phyloP scores from a whole-genome alignment of 2,113 vertebrate genomes.

The Drymodes brunneopygia region DNA sequence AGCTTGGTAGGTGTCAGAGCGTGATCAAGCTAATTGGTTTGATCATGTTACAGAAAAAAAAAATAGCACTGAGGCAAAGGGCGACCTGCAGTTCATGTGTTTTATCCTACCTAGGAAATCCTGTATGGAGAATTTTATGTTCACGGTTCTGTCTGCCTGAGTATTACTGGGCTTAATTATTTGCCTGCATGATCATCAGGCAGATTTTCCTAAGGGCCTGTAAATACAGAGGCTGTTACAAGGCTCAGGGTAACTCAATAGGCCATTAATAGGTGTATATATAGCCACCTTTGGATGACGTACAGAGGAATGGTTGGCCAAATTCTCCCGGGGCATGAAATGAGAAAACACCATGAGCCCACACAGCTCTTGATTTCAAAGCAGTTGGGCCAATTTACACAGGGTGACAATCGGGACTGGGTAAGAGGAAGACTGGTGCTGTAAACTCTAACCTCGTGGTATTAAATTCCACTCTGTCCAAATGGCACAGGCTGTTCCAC shows the following conservation, averaged over 20 bases:
- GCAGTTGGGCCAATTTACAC: neutral
- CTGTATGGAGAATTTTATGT: neutral
- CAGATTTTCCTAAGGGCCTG: neutral
- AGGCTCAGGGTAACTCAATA: neutral
- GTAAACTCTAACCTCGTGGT: slow-evolving; percentile 1
- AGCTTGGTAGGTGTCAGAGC: slow-evolving; percentile 23
- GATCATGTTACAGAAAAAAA: slow-evolving; percentile 44
- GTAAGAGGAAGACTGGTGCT: neutral
- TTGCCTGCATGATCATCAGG: neutral
- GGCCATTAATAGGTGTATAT: neutral
- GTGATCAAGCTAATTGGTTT: slow-evolving; percentile 66
- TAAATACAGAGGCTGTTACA: neutral
- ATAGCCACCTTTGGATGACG: neutral
- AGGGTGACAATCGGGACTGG: neutral
- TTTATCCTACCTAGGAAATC: neutral
- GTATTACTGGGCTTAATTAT: neutral
- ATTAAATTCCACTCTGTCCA: neutral
- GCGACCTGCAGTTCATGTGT: neutral
- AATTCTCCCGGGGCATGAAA: neutral
- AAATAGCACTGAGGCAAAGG: neutral
- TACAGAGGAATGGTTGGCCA: neutral
- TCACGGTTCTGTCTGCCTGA: neutral
- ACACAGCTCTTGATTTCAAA: neutral
- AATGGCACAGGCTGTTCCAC: slow-evolving; percentile 1
- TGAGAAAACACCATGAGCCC: neutral